Evolutionary conservation across 2,888 invertebrate genomes (phyloP), one percentile per base, ranked within the genome.

Genomic region (Norana najaformis): DNA sequence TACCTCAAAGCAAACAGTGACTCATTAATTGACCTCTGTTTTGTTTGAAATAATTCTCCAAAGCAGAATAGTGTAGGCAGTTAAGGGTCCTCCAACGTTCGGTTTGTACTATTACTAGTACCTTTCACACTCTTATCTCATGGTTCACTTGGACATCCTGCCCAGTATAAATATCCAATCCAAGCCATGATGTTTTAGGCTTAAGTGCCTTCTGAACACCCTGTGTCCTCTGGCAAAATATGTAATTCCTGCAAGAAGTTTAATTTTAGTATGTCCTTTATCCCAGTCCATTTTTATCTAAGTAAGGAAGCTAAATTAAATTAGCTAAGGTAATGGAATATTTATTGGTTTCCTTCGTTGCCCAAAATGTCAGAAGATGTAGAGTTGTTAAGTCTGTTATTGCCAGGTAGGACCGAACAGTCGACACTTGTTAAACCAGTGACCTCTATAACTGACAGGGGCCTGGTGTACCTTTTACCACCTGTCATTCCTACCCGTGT

Each of bases 1-100:
- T 69, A 69, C 69, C n/a, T n/a, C 69, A 69, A 69, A 69, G 69
- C 69, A 69, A 69, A 69, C 69, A 69, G n/a, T 69, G 69, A 69
- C 69, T 69, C 69, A 69, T 30, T 69, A 69, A 69, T 69, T 69
- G 69, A 69, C 69, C 69, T 69, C n/a, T 69, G 69, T 30, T n/a
- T 69, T 69, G 69, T 69, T 69, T 69, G 69, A 69, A 69, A 69
- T 69, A 11, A 69, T 69, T 69, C 69, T n/a, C 16, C 69, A 69
- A n/a, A 69, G 69, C n/a, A 8, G 30, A 69, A 69, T n/a, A 69
- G 69, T 69, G 30, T 69, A 69, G 69, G 69, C 69, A 69, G 69
- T n/a, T 11, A n/a, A n/a, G 69, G 13, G 69, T 69, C 30, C 69
- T n/a, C 69, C 69, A 69, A n/a, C 69, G n/a, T 69, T 47, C 47